Evolutionary conservation across 2,113 vertebrate genomes (phyloP), one percentile per base, ranked within the genome.

Genomic region (Pachypanchax playfairii): DNA sequence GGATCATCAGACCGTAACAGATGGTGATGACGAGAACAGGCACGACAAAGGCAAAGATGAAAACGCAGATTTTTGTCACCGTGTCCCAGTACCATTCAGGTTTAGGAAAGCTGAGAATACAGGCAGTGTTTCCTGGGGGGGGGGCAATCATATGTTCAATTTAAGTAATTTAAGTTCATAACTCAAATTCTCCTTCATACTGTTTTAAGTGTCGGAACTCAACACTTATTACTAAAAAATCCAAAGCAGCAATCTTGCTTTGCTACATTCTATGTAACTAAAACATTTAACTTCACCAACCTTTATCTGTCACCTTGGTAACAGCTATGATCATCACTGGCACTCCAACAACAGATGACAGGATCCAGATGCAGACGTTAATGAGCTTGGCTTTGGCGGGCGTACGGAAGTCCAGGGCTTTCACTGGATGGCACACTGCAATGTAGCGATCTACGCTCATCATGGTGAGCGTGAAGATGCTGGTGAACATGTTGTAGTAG

Each of bases 401-500:
- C 0, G 97, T 98, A 59, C 96, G 95, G 88, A 98, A 98, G 57
- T 97, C 95, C 69, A 98, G 79, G 3, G 97, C 96, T 53, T 88
- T 95, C 59, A 99, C 94, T 0, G 97, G 97, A 75, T 98, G 96
- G 65, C 97, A 99, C 9, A 99, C 97, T 0, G 97, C 97, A 0
- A 99, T 82, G 75, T 99, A 99, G 61, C 96, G 96, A 80, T 99
- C 97, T 20, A 99, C 96, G 0, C 97, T 99, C 97, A 99, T 99
- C 96, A 97, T 98, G 61, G 97, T 99, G 74, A 99, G 94, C 0
- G 96, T 99, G 85, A 99, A 96, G 90, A 96, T 99, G 82, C 96
- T 98, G 73, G 96, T 98, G 89, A 99, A 98, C 97, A 99, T 99
- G 73, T 99, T 99, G 92, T 99, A 99, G 91, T 99, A 99, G 88